Evolutionary conservation across 2,888 invertebrate genomes (phyloP).

Genomic region (Steromphala cineraria): DNA sequence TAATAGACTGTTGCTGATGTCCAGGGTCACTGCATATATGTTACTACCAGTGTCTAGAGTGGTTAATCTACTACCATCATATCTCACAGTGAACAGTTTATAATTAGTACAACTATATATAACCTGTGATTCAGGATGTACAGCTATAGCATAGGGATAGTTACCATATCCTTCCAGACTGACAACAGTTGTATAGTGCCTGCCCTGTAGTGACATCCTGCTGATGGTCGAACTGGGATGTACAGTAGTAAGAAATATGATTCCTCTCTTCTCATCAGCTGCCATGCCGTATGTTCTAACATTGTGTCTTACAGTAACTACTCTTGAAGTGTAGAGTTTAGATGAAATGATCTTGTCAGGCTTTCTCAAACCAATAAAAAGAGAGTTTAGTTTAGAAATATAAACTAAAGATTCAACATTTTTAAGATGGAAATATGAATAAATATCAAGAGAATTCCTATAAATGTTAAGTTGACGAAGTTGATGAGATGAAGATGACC

Average conservation of each 20-base stretch:
- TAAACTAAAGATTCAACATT: background rate
- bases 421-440: background rate
- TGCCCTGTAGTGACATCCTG: background rate
- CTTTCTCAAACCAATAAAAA: background rate
- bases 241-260: background rate
- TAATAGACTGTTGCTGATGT: background rate
- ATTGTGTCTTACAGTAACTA: background rate
- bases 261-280: background rate
- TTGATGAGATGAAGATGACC: no score
- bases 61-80: background rate
- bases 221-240: background rate
- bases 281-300: background rate
- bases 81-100: background rate
- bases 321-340: background rate
- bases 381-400: background rate
- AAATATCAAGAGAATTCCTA: background rate
- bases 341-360: background rate
- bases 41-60: background rate
- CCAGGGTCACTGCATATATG: background rate
- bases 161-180: background rate
- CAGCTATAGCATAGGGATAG: background rate
- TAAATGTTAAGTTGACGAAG: background rate
- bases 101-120: background rate
- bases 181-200: background rate
- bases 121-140: background rate